Conservation (phyloP, 2,888 invertebrate species). For the Agrochola circellaris region DNA sequence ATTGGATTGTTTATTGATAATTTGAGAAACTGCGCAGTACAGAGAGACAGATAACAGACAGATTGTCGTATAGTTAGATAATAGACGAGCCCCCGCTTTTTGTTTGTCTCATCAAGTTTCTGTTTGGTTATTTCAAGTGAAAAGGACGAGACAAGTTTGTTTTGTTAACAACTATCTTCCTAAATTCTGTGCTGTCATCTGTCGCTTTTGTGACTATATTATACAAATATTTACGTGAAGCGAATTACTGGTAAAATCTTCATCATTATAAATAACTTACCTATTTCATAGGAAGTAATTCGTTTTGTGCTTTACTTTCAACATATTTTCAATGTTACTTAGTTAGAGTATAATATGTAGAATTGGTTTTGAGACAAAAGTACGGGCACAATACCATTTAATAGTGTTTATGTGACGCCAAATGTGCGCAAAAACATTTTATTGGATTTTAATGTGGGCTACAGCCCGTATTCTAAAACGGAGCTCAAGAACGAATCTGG, state of each 20-base stretch:
- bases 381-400: conserved; percentile 8
- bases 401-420: conserved; percentile 23
- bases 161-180: conserved; percentile 60
- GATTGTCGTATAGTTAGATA: conserved; percentile 69
- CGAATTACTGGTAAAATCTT: conserved; percentile 10
- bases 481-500: conserved; percentile 24
- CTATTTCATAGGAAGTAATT: conserved; percentile 1
- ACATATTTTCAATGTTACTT: neutral
- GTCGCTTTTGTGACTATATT: conserved; percentile 47
- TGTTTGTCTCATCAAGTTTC: conserved; percentile 71
- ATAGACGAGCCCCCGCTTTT: conserved; percentile 76
- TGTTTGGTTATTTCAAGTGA: conserved; percentile 75
- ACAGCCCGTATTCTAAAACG: conserved; percentile 31
- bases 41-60: conserved; percentile 57
- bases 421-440: conserved; percentile 38
- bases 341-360: neutral
- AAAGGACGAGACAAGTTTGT: conserved; percentile 70
- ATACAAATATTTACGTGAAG: conserved; percentile 53
- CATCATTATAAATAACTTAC: conserved; percentile 4
- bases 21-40: conserved; percentile 69
- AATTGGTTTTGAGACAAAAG: conserved; percentile 11
- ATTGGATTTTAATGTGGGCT: conserved; percentile 44
- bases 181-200: conserved; percentile 54
- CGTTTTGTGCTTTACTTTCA: neutral
- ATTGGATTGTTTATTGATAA: conserved; percentile 35